Evolutionary conservation across 2,797 vertebrate genomes (phyloP).

Genomic region (Mareca penelope): DNA sequence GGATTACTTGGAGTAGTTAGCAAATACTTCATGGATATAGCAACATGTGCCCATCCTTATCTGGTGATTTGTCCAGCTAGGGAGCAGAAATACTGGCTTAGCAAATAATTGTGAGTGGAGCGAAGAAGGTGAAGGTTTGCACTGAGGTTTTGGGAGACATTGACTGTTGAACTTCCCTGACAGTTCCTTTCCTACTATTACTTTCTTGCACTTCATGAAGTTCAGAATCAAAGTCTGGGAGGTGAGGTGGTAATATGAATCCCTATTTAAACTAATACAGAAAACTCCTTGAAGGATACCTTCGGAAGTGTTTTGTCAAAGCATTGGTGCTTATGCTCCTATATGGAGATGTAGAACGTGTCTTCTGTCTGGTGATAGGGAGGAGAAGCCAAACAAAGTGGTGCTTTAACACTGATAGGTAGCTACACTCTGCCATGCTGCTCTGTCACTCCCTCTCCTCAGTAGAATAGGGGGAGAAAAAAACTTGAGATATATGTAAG

Average conservation of each 20-base stretch:
- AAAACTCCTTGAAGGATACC: neutral
- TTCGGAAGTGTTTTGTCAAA: neutral
- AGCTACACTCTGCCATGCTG: neutral
- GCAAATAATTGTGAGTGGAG: rapidly evolving
- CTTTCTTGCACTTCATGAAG: rapidly evolving
- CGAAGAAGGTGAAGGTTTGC: rapidly evolving
- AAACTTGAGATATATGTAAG: neutral
- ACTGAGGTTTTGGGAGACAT: neutral
- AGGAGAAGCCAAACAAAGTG: neutral
- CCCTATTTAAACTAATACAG: neutral
- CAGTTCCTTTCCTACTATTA: neutral
- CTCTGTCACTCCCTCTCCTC: neutral
- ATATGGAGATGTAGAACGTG: rapidly evolving
- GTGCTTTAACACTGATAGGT: neutral
- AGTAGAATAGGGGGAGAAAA: neutral
- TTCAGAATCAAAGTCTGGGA: neutral
- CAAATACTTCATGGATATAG: neutral
- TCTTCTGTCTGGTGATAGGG: neutral
- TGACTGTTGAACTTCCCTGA: neutral
- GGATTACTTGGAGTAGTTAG: neutral
- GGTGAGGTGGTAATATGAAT: neutral
- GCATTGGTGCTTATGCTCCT: neutral
- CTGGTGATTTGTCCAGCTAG: neutral
- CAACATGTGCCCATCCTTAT: neutral
- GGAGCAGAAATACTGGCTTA: neutral